A percentile compares a stretch with the other conserved stretches of the same genome.
Evolutionary conservation across 2,797 vertebrate genomes (phyloP).

Genomic region (Tadarida brasiliensis): DNA sequence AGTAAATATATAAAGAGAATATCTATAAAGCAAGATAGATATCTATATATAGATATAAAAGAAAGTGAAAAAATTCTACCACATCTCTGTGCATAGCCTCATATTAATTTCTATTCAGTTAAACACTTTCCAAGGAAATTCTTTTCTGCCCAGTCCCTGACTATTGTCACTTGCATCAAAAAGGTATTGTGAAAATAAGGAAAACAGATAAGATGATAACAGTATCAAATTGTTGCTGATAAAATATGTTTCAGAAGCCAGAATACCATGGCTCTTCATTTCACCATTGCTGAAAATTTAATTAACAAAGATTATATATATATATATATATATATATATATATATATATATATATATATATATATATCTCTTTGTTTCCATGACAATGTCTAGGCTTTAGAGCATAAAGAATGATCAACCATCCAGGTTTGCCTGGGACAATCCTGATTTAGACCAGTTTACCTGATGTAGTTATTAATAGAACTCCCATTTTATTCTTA

Average conservation of each 20-base stretch:
- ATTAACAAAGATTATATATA: neutral
- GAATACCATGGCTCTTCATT: slow-evolving; percentile 2
- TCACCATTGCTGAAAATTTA: neutral
- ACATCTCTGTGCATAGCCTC: neutral
- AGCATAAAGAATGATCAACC: neutral
- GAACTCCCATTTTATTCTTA: slow-evolving; percentile 11
- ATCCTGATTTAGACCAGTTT: slow-evolving; percentile 1
- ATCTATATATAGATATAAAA: neutral
- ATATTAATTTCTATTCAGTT: slow-evolving; percentile 7
- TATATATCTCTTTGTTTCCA: neutral
- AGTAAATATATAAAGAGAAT: neutral
- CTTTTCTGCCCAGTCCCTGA: neutral
- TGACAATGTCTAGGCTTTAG: slow-evolving; percentile 22
- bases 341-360: neutral
- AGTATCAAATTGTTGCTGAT: neutral
- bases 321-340: neutral
- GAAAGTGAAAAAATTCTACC: neutral
- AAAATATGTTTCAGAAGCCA: neutral
- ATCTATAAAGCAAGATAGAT: neutral
- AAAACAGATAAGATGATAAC: neutral
- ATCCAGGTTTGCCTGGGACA: neutral
- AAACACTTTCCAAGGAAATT: neutral
- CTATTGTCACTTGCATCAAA: neutral
- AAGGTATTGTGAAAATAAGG: neutral
- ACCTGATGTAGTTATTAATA: slow-evolving; percentile 21